A percentile compares a stretch with the other conserved stretches of the same genome.
Conservation (phyloP, 2,113 vertebrate species). For the Tangachromis dhanisi region DNA sequence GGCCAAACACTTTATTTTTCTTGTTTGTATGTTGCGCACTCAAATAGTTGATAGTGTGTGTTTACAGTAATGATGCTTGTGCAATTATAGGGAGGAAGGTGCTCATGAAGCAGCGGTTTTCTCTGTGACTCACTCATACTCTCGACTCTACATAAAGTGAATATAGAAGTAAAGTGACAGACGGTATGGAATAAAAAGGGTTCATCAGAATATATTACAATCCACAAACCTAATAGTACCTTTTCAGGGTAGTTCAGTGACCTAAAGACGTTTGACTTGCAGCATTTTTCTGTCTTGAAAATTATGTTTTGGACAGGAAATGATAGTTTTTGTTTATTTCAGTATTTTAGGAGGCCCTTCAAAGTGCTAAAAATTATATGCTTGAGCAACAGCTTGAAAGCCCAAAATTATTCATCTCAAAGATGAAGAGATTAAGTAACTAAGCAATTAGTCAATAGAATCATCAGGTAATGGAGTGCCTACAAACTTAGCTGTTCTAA, state of each 20-base stretch:
- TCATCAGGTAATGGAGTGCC: not conserved
- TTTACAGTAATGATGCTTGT: constrained; percentile 25
- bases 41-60: constrained; percentile 13
- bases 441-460: not conserved
- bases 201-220: not conserved
- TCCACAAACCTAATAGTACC: not conserved
- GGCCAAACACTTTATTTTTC: constrained; percentile 7
- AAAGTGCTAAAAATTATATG: not conserved
- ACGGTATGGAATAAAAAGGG: not conserved
- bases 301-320: not conserved
- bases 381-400: not conserved
- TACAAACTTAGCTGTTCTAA: not conserved
- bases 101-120: not conserved
- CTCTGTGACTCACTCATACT: not conserved
- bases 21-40: not conserved
- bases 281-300: not conserved
- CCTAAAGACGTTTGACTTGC: not conserved
- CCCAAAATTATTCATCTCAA: not conserved
- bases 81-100: not conserved
- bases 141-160: not conserved
- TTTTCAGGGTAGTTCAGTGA: not conserved
- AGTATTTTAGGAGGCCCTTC: not conserved
- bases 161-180: not conserved
- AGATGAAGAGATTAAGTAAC: not conserved
- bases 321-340: not conserved